A percentile compares a stretch with the other conserved stretches of the same genome.
Conservation (phyloP, 2,888 invertebrate genomes). For the Amphipoea oculea region DNA sequence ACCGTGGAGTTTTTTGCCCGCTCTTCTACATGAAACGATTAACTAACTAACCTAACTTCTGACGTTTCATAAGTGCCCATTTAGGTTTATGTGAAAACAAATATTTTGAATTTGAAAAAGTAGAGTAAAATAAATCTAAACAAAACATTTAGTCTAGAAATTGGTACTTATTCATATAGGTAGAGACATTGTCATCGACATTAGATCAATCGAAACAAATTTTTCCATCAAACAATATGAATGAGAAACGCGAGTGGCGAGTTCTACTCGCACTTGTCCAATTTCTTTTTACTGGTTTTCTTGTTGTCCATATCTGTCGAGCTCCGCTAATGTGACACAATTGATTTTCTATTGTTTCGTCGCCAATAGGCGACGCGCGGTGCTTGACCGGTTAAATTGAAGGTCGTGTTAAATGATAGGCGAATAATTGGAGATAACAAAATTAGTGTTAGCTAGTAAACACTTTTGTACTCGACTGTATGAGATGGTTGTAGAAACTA, state of each 20-base stretch:
- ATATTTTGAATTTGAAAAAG: neutral
- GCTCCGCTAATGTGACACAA: too few relatives aligned
- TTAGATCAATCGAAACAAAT: neutral
- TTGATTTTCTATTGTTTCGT: too few relatives aligned
- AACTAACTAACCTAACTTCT: too few relatives aligned
- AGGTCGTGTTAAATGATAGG: neutral
- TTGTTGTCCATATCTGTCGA: neutral
- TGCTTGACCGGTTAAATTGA: neutral
- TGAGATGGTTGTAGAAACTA: neutral
- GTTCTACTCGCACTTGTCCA: neutral
- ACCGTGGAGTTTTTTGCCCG: neutral
- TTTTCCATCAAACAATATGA: neutral
- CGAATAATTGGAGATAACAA: neutral
- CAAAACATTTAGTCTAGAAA: neutral
- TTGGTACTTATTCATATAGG: neutral
- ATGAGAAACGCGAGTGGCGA: neutral
- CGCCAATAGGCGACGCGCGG: too few relatives aligned
- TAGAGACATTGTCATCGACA: neutral
- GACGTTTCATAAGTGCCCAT: neutral
- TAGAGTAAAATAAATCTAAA: neutral
- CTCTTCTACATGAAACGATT: neutral
- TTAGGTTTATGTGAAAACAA: neutral
- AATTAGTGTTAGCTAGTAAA: neutral
- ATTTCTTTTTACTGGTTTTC: neutral
- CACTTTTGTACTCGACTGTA: neutral